phyloP scores from a whole-genome alignment of 2,888 invertebrate genomes.

The Sphecodes monilicornis region DNA sequence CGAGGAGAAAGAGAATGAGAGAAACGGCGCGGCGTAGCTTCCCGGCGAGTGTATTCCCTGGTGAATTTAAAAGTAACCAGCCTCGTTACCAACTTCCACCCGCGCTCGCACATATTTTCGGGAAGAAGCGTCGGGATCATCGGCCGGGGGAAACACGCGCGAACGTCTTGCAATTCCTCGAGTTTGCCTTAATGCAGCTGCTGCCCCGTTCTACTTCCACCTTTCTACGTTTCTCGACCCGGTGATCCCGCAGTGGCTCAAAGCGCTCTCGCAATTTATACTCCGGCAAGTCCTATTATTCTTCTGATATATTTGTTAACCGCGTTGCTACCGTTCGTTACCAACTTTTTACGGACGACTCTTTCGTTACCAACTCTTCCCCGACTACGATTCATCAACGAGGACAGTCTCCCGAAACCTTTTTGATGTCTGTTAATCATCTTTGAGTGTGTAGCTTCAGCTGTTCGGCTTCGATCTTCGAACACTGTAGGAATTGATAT shows the following conservation, averaged over 20 bases:
- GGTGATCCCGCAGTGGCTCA: constrained; percentile 4
- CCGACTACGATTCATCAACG: constrained; percentile 1
- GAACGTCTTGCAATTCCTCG: constrained; percentile 21
- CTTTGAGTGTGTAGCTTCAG: no score
- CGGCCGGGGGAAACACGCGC: constrained; percentile 10
- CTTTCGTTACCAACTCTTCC: constrained; percentile 12
- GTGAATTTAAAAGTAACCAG: constrained; percentile 55
- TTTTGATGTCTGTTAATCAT: background rate
- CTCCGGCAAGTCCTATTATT: constrained; percentile 22
- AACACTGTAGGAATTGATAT: no score
- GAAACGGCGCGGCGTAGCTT: constrained; percentile 42
- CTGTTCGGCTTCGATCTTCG: no score
- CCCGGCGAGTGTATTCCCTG: constrained; percentile 32
- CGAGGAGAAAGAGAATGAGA: background rate
- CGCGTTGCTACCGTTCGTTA: constrained; percentile 5
- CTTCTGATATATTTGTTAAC: constrained; percentile 9
- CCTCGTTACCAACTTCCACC: constrained; percentile 52
- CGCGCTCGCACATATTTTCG: constrained; percentile 23
- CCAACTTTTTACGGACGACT: no score
- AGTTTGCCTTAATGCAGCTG: constrained; percentile 17
- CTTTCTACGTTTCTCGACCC: background rate
- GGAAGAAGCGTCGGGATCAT: constrained; percentile 30
- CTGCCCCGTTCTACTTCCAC: background rate
- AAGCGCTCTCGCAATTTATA: constrained; percentile 22
- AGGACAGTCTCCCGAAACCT: background rate